phyloP scores from a whole-genome alignment of 30 jellyfish, hydroid and myxozoan genomes.

The Rhopilema esculentum region DNA sequence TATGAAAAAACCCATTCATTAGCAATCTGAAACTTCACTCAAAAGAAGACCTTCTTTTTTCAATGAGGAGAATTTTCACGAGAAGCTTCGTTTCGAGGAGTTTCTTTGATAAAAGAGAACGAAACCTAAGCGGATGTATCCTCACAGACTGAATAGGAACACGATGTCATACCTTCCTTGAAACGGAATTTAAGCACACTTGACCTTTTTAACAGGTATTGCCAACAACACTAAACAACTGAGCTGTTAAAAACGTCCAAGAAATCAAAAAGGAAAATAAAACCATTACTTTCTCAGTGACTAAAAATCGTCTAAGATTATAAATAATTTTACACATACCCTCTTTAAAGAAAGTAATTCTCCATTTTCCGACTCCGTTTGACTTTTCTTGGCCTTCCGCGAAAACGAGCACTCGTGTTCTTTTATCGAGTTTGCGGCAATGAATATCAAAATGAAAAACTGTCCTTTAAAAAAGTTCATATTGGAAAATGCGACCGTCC shows the following conservation, averaged over 20 bases:
- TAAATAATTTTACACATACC: not conserved
- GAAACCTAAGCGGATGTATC: not conserved
- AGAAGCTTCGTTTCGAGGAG: too few species aligned
- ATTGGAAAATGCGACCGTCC: not conserved
- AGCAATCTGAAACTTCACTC: too few species aligned
- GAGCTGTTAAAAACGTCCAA: too few species aligned
- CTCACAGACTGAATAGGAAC: not conserved
- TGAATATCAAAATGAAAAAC: not conserved
- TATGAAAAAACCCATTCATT: too few species aligned
- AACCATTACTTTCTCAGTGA: too few species aligned
- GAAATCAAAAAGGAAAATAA: too few species aligned
- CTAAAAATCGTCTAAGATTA: not conserved
- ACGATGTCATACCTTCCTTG: slow-evolving; percentile 7
- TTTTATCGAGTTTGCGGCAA: not conserved
- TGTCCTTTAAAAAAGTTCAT: not conserved
- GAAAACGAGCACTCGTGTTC: not conserved
- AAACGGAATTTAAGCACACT: not conserved
- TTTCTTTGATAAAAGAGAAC: too few species aligned
- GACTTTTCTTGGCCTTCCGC: not conserved
- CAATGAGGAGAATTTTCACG: too few species aligned
- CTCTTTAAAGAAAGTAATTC: slow-evolving; percentile 2
- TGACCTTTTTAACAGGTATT: slow-evolving; percentile 18
- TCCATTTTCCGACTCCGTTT: not conserved
- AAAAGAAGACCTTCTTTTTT: too few species aligned
- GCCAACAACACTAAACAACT: not conserved